Conservation (phyloP, 2,113 vertebrate genomes). For the Oreotrochilus melanogaster region DNA sequence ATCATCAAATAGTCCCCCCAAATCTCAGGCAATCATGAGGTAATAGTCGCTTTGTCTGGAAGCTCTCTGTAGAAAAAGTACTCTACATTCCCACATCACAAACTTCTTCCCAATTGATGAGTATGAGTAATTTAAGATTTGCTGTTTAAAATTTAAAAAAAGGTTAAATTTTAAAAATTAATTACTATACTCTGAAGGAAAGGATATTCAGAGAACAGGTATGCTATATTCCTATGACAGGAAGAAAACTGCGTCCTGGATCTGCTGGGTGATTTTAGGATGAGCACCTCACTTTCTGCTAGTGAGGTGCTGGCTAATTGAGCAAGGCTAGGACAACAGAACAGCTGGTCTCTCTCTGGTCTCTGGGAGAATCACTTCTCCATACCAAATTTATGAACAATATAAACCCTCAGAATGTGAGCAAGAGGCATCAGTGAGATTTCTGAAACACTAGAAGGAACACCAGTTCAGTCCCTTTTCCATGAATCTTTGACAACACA, state of each 20-base stretch:
- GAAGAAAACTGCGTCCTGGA: background rate
- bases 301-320: background rate
- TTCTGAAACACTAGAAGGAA: background rate
- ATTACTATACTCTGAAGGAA: background rate
- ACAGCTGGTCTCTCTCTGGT: background rate
- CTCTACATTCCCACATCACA: background rate
- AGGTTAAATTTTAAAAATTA: too few species aligned
- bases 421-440: background rate
- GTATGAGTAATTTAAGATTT: background rate
- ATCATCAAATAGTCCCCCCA: conserved; percentile 31
- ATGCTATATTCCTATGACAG: background rate
- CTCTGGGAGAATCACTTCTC: background rate
- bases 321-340: background rate
- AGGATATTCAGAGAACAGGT: background rate
- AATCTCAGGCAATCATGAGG: conserved; percentile 8
- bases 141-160: background rate
- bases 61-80: background rate
- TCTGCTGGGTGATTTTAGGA: background rate
- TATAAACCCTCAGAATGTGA: background rate
- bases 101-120: background rate
- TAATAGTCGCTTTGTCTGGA: background rate
- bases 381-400: background rate
- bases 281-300: background rate
- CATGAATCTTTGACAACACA: background rate
- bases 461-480: background rate